These are phyloP conservation scores for Neodontobutis hainanensis DNA, from an alignment of 2,113 vertebrate species.

Conservation along the genomic window DNA sequence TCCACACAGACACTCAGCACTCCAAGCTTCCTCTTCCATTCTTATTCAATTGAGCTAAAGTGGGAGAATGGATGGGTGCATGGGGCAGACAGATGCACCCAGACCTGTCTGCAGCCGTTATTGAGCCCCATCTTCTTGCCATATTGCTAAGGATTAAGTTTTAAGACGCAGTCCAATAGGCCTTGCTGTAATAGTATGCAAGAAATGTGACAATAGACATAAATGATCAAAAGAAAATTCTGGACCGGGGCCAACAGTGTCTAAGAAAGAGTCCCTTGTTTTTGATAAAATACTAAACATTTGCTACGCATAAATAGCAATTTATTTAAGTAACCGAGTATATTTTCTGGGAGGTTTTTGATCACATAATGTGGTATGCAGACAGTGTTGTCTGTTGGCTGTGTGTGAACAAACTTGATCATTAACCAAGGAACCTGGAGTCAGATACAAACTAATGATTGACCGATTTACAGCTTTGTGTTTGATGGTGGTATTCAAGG, in stretches of 20 bases:
- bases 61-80: constrained; percentile 68
- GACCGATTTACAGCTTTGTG: constrained; percentile 32
- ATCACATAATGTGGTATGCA: constrained; percentile 20
- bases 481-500: neutral
- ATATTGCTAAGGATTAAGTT: constrained; percentile 68
- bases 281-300: constrained; percentile 21
- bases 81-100: constrained; percentile 74
- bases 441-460: constrained; percentile 57
- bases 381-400: constrained; percentile 27
- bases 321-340: constrained; percentile 6
- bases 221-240: constrained; percentile 57
- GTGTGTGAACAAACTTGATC: constrained; percentile 43
- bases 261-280: constrained; percentile 38
- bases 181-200: constrained; percentile 62
- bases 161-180: constrained; percentile 41
- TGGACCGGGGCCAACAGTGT: constrained; percentile 48
- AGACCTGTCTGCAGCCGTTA: constrained; percentile 64
- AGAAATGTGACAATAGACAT: constrained; percentile 59
- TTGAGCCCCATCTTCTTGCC: constrained; percentile 61
- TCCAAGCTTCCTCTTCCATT: constrained; percentile 71
- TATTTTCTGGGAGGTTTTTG: constrained; percentile 20
- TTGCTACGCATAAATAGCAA: constrained; percentile 44
- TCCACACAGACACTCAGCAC: constrained; percentile 71
- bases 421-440: constrained; percentile 50
- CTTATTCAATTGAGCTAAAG: constrained; percentile 73